Conservation (phyloP, 2,797 vertebrate species). For the Neosilurus mollespiculum region DNA sequence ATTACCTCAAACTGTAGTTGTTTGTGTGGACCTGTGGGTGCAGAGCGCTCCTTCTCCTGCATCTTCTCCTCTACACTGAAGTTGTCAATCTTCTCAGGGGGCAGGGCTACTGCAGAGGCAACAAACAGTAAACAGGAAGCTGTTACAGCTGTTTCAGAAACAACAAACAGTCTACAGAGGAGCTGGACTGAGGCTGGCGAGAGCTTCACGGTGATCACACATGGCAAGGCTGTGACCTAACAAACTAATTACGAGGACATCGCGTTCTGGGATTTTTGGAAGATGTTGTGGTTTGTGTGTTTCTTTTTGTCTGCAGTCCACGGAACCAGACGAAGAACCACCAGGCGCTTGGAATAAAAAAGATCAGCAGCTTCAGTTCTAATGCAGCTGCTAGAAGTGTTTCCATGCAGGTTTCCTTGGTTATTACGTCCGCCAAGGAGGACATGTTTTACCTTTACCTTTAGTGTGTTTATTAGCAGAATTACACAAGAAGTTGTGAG, state of each 20-base stretch:
- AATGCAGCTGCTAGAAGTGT: neutral
- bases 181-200: neutral
- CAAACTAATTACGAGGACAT: neutral
- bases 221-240: neutral
- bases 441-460: too few relatives aligned
- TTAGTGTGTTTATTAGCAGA: too few relatives aligned
- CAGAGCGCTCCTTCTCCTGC: slow-evolving; percentile 79
- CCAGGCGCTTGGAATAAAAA: neutral
- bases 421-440: too few relatives aligned
- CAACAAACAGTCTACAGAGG: neutral
- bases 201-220: neutral
- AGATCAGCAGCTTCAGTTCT: neutral
- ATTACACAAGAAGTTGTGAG: too few relatives aligned
- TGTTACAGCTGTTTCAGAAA: slow-evolving; percentile 53
- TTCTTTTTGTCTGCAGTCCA: too few relatives aligned
- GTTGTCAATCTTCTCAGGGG: slow-evolving; percentile 90
- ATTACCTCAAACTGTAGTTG: slow-evolving; percentile 96
- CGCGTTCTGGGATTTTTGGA: neutral
- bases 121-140: slow-evolving; percentile 32
- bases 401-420: neutral
- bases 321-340: neutral
- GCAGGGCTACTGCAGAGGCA: slow-evolving; percentile 84
- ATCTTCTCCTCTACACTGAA: slow-evolving; percentile 88
- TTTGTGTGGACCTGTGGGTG: slow-evolving; percentile 81
- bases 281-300: neutral